These are phyloP conservation scores for Aphyosemion australe DNA, from an alignment of 2,113 vertebrate genomes.

Conservation along the genomic window DNA sequence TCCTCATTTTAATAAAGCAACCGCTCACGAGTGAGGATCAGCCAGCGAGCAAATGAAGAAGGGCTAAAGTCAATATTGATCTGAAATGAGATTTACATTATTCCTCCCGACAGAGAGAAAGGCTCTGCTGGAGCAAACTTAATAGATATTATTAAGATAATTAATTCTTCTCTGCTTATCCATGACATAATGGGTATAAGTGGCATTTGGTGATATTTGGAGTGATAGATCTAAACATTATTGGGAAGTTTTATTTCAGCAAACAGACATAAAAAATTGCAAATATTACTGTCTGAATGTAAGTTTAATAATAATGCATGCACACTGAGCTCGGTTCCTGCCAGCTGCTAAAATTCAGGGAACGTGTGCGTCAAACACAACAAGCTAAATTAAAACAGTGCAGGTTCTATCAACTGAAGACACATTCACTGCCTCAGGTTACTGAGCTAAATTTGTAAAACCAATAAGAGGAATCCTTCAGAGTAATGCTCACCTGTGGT, in stretches of 20 bases:
- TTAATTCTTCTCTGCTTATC: neutral
- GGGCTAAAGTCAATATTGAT: neutral
- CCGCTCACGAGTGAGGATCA: conserved; percentile 7
- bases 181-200: neutral
- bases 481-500: conserved; percentile 1
- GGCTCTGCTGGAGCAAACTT: neutral
- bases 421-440: conserved; percentile 4
- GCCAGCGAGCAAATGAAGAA: neutral
- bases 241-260: neutral
- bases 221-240: no score
- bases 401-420: conserved; percentile 2
- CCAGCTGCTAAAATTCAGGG: conserved; percentile 9
- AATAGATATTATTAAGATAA: no score
- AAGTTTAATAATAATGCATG: no score
- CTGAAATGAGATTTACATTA: conserved; percentile 1
- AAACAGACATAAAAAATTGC: neutral
- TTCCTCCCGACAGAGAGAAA: neutral
- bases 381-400: conserved; percentile 2
- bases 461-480: neutral
- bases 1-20: neutral
- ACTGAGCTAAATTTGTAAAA: conserved; percentile 5
- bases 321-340: neutral
- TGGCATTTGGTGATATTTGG: neutral
- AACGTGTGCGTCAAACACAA: neutral
- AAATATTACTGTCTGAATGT: no score